These are phyloP conservation scores for Chauna torquata DNA, from an alignment of 2,113 vertebrate species.

Conservation along the genomic window DNA sequence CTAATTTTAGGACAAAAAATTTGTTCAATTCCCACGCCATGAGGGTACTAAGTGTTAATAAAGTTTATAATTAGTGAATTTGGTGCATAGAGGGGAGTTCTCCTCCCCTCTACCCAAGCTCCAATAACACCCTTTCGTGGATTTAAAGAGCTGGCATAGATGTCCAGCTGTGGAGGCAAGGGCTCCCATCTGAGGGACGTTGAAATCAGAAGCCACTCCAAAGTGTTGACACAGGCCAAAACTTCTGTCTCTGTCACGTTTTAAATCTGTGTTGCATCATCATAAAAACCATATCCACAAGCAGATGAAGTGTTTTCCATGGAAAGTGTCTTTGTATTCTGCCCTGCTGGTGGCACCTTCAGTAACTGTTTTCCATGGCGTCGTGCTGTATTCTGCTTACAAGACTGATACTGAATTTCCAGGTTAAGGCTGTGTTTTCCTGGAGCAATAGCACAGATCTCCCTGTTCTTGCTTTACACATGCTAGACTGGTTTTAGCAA, in stretches of 20 bases:
- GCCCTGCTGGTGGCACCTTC: neutral
- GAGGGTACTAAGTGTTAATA: neutral
- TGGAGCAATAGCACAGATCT: neutral
- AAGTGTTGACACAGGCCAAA: neutral
- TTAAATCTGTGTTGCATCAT: neutral
- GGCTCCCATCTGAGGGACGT: neutral
- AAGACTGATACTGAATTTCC: neutral
- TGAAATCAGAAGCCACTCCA: neutral
- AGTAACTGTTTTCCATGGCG: neutral
- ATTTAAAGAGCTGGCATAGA: neutral
- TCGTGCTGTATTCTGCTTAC: neutral
- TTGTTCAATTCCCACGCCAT: neutral
- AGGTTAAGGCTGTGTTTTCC: neutral
- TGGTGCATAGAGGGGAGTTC: neutral
- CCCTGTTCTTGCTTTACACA: neutral
- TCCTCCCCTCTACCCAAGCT: neutral
- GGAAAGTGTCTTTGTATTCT: neutral
- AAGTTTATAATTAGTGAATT: neutral
- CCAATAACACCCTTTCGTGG: fast-evolving
- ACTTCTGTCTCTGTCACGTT: neutral
- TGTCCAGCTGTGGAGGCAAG: neutral
- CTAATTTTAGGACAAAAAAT: neutral
- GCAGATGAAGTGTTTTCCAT: neutral
- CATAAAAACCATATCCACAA: neutral
- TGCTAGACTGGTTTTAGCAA: neutral